Base-by-base conservation (phyloP, 1,140 invertebrate genomes). In the Charaxes varanes region DNA sequence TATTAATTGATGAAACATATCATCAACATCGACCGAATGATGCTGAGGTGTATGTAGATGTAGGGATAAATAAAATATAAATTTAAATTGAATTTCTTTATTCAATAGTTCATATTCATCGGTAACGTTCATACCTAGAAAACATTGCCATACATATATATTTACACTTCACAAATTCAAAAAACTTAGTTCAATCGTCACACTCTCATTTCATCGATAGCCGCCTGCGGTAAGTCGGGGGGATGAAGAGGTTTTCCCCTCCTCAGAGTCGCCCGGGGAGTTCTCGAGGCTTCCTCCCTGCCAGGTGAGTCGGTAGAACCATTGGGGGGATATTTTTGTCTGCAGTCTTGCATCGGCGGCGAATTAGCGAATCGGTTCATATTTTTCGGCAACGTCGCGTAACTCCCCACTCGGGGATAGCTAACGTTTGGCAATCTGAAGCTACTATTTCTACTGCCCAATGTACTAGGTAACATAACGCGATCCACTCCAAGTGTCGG, bases 161-260 rank as follows among this genome's bases (percentile, higher is more conserved):
- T 73, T 66, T 74, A 73, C 66, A 72, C 45, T 37, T 52, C 47
- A 47, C 22, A 24, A 46, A 19, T 41, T 23, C n/a, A 6, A 26
- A 18, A 38, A 27, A 34, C 49, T 38, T 46, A 47, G 26, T 32
- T 44, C 49, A 50, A 59, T 83, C 89, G 91, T 94, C 92, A 94
- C 88, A 93, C 92, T 74, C 92, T 86, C 92, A 93, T 94, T 84
- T 93, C 92, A 62, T 90, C 91, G 64, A 93, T 93, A 19, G 91
- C 89, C 19, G 91, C 90, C 60, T 92, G 91, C 11, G 91, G 91
- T 50, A 92, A 86, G 41, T 60, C 76, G 14, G 71, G 55, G 4
- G 70, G 55, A 26, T 67, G 72, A 33, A 72, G 46, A 6, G 65
- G 35, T 36, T 78, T 83, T 2, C 74, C 73, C 26, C 77, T 60